Base-by-base conservation (phyloP, 2,888 invertebrate species). In the Pseudococcus longispinus region DNA sequence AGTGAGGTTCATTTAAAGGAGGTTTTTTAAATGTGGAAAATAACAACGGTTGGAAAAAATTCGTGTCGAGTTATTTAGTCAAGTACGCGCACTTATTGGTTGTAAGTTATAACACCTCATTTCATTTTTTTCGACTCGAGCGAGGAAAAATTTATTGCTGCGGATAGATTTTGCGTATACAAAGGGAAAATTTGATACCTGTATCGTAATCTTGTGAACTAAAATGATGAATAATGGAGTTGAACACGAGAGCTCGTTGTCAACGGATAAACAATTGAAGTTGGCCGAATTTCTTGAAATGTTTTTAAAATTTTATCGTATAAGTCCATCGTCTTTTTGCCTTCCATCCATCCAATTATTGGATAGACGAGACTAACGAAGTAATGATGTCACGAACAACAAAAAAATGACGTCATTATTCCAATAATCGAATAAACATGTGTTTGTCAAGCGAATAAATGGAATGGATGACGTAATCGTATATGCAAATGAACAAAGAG, bases 1-100 rank as follows among this genome's bases (percentile, higher is more conserved):
- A 23, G 20, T 60, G 60, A 60, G 60, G 60, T 60, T 60, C 60
- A 60, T 60, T 60, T 60, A 60, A 60, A 60, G 60, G 60, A 60
- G 60, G 20, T 60, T 60, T 60, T 23, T 23, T 2, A 60, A 60
- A 60, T 60, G 11, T 60, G 60, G 13, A 60, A 60, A 60, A 60
- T 23, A 60, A 60, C 20, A 60, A 60, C 51, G 0, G 44, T 15
- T n/a, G 5, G 8, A 23, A 60, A 60, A 23, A 60, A 60, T n/a
- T n/a, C 8, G 1, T 20, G 23, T 20, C 51, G n/a, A 60, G 60
- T 55, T 55, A 15, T 55, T 55, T n/a, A n/a, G 20, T 20, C 4
- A n/a, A 18, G 18, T n/a, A 55, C 1, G 1, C 13, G 13, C 44
- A 13, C 44, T n/a, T n/a, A n/a, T n/a, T n/a, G n/a, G n/a, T n/a